phyloP scores from a whole-genome alignment of 2,797 vertebrate genomes.

The Danio jaintianensis region DNA sequence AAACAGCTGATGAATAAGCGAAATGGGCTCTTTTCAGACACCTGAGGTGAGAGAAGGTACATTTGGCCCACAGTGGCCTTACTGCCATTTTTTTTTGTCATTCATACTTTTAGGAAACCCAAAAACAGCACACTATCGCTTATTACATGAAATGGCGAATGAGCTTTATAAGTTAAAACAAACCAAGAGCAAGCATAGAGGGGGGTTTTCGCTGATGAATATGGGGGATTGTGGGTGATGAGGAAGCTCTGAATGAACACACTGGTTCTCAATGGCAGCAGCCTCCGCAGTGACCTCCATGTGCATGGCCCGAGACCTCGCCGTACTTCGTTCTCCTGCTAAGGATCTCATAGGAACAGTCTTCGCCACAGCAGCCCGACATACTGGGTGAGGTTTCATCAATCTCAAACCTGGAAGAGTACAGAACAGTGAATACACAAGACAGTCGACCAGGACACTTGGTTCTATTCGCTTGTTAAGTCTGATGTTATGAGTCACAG shows the following conservation, averaged over 20 bases:
- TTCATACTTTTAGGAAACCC: conserved; percentile 44
- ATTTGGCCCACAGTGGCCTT: conserved; percentile 51
- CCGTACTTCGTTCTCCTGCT: conserved; percentile 92
- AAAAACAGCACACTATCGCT: conserved; percentile 31
- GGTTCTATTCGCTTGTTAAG: no score
- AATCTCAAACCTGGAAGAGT: conserved; percentile 85
- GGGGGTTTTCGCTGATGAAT: conserved; percentile 33
- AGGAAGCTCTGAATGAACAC: conserved; percentile 48
- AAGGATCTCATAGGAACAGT: conserved; percentile 94
- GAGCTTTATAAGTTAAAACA: conserved; percentile 42
- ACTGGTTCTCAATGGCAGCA: conserved; percentile 87
- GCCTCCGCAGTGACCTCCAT: conserved; percentile 87
- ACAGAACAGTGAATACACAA: conserved; percentile 1
- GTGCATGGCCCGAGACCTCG: conserved; percentile 85
- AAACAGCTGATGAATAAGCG: conserved; percentile 21
- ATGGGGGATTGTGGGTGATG: conserved; percentile 32
- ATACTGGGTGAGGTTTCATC: conserved; percentile 92
- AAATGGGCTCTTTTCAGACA: conserved; percentile 51
- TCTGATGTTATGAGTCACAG: no score
- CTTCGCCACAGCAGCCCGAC: conserved; percentile 92
- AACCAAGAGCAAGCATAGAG: conserved; percentile 47
- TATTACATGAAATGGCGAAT: conserved; percentile 41
- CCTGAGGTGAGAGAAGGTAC: conserved; percentile 62
- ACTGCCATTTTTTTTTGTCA: conserved; percentile 47
- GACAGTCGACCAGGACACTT: no score